Evolutionary conservation across 2,113 vertebrate genomes (phyloP), one percentile per base, ranked within the genome.

Genomic region (Chloropsis hardwickii): DNA sequence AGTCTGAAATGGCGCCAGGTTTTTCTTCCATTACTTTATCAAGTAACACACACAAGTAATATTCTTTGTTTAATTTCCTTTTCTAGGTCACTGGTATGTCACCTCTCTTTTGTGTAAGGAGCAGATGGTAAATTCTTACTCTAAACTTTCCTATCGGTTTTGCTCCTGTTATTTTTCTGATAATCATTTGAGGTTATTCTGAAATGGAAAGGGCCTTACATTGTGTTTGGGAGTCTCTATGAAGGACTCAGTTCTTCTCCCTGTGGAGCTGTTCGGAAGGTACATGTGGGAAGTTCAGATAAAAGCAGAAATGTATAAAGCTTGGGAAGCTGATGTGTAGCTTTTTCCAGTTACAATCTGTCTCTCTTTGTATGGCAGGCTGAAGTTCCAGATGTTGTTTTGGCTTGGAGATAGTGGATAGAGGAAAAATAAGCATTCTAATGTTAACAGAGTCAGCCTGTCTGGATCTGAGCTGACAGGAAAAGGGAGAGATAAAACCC

Each of bases 331-430:
- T 93, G 83, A 69, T 92, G 72, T 71, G 69, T 91, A 37, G 94
- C 81, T 90, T 73, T 89, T 81, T 51, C 92, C 95, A 93, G 56
- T 94, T 96, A 57, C 70, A 97, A 97, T 97, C 94, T 95, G 79
- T 89, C 79, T 94, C 80, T 90, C 31, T 65, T 65, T 85, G 62
- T 78, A 57, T 15, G 83, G 92, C 87, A 94, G 18, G 91, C 94
- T 96, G 86, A 93, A 96, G 95, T 97, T 98, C 97, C 98, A 98
- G 98, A 98, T 98, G 98, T 97, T 98, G 97, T 97, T 97, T 98
- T 98, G 97, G 97, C 97, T 98, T 97, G 87, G 74, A 96, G 97
- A 97, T 97, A 96, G 73, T 13, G 90, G 94, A 51, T 51, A 44
- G 31, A n/a, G 90, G 66, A 73, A 88, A 94, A 96, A 94, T 94